Conservation (phyloP, 2,113 vertebrate species). For the Siniperca chuatsi region DNA sequence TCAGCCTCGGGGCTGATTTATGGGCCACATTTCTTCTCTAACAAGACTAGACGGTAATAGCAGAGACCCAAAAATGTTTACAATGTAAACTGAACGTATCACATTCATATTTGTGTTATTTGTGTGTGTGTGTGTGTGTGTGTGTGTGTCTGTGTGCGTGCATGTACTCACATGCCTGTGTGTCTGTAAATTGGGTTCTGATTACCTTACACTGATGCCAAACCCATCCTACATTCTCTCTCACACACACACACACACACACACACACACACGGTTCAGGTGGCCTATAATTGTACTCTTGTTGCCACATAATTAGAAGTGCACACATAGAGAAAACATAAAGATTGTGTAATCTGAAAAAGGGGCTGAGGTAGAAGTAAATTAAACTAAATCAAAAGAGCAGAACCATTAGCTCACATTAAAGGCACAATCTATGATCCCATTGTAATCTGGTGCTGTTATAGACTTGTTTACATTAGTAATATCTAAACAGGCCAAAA, state of each 20-base stretch:
- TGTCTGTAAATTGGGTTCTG: constrained; percentile 20
- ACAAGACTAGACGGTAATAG: constrained; percentile 46
- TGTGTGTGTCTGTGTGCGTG: neutral
- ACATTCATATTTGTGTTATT: constrained; percentile 7
- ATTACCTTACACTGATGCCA: constrained; percentile 2
- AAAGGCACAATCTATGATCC: neutral
- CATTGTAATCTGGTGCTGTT: neutral
- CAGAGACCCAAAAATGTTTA: constrained; percentile 47
- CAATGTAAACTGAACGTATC: constrained; percentile 31
- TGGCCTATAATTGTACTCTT: constrained; percentile 13
- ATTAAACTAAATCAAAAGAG: neutral
- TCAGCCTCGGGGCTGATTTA: constrained; percentile 55
- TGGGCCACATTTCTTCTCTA: constrained; percentile 57
- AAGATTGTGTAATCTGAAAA: neutral
- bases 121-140: neutral
- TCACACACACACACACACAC: neutral
- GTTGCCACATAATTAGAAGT: constrained; percentile 16
- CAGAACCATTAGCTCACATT: neutral
- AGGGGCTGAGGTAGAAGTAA: neutral
- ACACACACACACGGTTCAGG: neutral
- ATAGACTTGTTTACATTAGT: neutral
- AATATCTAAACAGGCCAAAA: neutral
- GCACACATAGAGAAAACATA: neutral
- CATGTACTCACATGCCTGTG: neutral
- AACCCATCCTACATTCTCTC: neutral